phyloP scores from a whole-genome alignment of 2,113 vertebrate species.

The Hippocampus zosterae region DNA sequence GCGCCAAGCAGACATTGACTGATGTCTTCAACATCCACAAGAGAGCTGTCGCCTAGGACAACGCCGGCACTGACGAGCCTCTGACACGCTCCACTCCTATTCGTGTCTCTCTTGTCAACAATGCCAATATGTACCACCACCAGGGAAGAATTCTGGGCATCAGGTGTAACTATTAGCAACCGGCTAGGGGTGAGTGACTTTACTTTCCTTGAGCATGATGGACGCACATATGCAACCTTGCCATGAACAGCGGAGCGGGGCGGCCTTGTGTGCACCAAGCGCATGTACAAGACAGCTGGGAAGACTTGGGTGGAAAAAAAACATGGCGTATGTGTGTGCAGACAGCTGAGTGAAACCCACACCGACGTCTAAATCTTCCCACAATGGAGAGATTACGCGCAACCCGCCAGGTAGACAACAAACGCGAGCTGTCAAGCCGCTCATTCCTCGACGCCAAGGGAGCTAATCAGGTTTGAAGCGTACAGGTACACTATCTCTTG shows the following conservation, averaged over 20 bases:
- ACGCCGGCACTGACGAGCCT: constrained; percentile 45
- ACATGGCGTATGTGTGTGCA: constrained; percentile 3
- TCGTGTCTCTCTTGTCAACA: constrained; percentile 60
- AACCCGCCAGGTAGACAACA: constrained; percentile 70
- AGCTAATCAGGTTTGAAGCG: constrained; percentile 62
- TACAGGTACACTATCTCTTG: constrained; percentile 70
- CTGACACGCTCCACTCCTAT: constrained; percentile 71
- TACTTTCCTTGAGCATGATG: constrained; percentile 10
- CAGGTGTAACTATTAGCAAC: constrained; percentile 61
- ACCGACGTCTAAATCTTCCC: constrained; percentile 64
- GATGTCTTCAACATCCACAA: constrained; percentile 67
- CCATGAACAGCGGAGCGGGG: constrained; percentile 43
- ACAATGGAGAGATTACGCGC: constrained; percentile 69
- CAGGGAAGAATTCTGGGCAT: constrained; percentile 64
- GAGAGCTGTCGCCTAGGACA: constrained; percentile 68
- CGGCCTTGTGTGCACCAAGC: constrained; percentile 37
- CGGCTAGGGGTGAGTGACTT: constrained; percentile 26
- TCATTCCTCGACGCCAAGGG: constrained; percentile 33
- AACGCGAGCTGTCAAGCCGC: constrained; percentile 48
- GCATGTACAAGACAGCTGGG: constrained; percentile 53
- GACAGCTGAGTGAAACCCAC: constrained; percentile 55
- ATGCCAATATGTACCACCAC: constrained; percentile 47
- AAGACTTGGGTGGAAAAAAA: background rate
- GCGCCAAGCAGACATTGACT: constrained; percentile 69
- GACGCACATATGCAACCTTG: constrained; percentile 26